A percentile compares a stretch with the other conserved stretches of the same genome.
Conservation (phyloP, 2,888 invertebrate genomes). For the Limnephilus lunatus region DNA sequence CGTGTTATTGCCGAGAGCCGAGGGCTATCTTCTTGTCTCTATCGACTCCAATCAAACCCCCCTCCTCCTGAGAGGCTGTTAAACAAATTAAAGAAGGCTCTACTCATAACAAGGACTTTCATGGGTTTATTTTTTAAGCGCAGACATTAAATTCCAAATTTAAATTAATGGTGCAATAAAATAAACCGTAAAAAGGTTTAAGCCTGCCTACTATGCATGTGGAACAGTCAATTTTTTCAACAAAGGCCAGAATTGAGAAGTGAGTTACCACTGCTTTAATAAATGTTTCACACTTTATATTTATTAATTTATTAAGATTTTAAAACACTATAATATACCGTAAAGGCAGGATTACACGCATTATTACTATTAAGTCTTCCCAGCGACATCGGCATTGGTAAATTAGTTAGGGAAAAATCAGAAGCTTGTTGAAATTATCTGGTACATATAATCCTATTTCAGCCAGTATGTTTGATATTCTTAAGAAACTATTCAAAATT, state of each 20-base stretch:
- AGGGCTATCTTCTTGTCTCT: neutral
- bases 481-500: too few species aligned
- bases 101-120: neutral
- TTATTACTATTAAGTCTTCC: too few species aligned
- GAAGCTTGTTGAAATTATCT: too few species aligned
- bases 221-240: neutral
- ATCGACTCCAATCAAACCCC: neutral
- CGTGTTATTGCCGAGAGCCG: neutral
- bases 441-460: too few species aligned
- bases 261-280: neutral
- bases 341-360: neutral
- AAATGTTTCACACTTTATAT: neutral
- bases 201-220: neutral
- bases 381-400: too few species aligned
- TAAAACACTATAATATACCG: neutral
- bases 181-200: neutral
- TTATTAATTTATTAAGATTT: neutral
- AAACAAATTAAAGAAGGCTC: constrained; percentile 12
- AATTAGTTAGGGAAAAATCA: too few species aligned
- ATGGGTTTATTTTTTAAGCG: neutral
- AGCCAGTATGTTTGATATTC: too few species aligned
- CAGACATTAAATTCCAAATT: neutral
- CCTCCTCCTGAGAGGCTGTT: neutral
- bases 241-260: neutral
- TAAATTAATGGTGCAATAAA: neutral